Percentiles rank a stretch among this genome's conserved stretches.
Conservation (phyloP, 2,888 invertebrate species). For the Carpatolechia fugitivella region DNA sequence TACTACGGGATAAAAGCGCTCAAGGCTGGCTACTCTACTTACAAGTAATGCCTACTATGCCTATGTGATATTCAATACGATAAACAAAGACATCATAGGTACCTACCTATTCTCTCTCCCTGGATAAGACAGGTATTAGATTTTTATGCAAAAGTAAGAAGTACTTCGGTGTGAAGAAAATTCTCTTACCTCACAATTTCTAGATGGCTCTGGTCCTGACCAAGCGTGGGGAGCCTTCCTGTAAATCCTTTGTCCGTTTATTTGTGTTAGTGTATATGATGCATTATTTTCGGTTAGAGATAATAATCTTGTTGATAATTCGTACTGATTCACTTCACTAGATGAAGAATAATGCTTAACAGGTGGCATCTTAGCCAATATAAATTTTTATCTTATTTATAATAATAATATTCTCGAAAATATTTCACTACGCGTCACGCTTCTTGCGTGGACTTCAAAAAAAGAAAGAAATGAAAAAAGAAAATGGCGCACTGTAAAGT, state of each 20-base stretch:
- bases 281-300: conserved; percentile 73
- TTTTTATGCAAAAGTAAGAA: too few species aligned
- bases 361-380: conserved; percentile 67
- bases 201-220: conserved; percentile 74
- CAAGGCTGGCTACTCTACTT: too few species aligned
- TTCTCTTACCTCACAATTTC: conserved; percentile 80
- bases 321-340: conserved; percentile 77
- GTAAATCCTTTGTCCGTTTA: conserved; percentile 85
- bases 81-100: too few species aligned
- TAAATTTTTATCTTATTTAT: conserved; percentile 58
- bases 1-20: too few species aligned
- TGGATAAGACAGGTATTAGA: too few species aligned
- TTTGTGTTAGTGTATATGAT: conserved; percentile 77
- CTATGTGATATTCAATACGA: too few species aligned
- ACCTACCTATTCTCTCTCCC: too few species aligned
- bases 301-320: conserved; percentile 74
- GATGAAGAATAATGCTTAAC: conserved; percentile 66
- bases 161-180: not conserved
- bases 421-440: conserved; percentile 43
- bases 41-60: too few species aligned
- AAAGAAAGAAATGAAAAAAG: conserved; percentile 42
- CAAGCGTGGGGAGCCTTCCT: conserved; percentile 80
- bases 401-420: conserved; percentile 63
- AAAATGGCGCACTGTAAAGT: conserved; percentile 48
- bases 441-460: conserved; percentile 50